These are phyloP conservation scores for Pithecia hirsuta DNA, from an alignment of 2,797 vertebrate species.

Conservation along the genomic window DNA sequence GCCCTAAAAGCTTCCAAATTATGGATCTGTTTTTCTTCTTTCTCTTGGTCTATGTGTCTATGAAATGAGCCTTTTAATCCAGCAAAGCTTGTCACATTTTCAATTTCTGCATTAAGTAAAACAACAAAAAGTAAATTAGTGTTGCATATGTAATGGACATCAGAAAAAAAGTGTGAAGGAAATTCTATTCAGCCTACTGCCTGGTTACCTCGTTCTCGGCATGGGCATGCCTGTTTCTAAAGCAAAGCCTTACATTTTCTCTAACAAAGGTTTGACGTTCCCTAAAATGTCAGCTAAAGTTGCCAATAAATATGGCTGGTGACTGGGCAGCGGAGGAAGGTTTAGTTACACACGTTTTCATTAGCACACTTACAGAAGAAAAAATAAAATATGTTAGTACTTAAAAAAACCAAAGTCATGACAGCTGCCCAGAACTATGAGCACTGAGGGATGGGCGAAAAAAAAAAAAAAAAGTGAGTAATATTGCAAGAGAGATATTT, in stretches of 20 bases:
- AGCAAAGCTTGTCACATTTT: conserved; percentile 74
- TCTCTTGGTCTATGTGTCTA: conserved; percentile 72
- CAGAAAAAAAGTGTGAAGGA: conserved; percentile 68
- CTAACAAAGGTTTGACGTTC: conserved; percentile 80
- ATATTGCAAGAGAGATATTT: conserved; percentile 83
- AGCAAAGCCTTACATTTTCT: conserved; percentile 67
- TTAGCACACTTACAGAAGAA: conserved; percentile 74
- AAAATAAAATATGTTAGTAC: conserved; percentile 75
- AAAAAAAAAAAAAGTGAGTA: conserved; percentile 79
- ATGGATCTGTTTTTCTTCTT: conserved; percentile 52
- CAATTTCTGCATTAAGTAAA: conserved; percentile 74
- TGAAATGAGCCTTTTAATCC: conserved; percentile 80
- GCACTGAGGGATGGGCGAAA: conserved; percentile 52
- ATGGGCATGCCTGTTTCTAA: conserved; percentile 64
- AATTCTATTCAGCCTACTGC: conserved; percentile 76
- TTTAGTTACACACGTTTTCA: conserved; percentile 80
- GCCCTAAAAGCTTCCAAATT: conserved; percentile 56
- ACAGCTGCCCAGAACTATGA: conserved; percentile 71
- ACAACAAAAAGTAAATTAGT: conserved; percentile 80
- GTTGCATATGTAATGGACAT: conserved; percentile 69
- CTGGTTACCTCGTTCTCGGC: conserved; percentile 67
- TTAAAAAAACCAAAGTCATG: conserved; percentile 78
- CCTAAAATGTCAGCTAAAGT: conserved; percentile 83
- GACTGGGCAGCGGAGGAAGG: conserved; percentile 77
- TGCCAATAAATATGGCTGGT: conserved; percentile 83